phyloP scores from a whole-genome alignment of 2,797 vertebrate genomes.

The Neosilurus mollespiculum region DNA sequence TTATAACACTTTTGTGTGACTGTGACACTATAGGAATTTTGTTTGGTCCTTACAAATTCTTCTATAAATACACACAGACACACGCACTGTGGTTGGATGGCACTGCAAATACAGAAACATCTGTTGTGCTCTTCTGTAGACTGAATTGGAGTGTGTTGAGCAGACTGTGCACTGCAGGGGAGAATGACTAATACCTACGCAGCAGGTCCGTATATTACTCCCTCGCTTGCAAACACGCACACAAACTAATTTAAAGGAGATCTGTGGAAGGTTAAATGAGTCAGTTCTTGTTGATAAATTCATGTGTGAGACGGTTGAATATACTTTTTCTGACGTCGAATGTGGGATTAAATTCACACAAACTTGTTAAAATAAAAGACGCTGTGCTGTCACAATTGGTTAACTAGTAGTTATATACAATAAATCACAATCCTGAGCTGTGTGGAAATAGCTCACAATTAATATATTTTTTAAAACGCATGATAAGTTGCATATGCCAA shows the following conservation, averaged over 20 bases:
- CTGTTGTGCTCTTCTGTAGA: slow-evolving; percentile 68
- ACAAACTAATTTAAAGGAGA: slow-evolving; percentile 43
- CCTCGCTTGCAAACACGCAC: slow-evolving; percentile 43
- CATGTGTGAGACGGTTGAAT: not conserved
- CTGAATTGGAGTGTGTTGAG: slow-evolving; percentile 57
- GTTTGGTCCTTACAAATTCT: slow-evolving; percentile 45
- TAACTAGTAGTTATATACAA: not conserved
- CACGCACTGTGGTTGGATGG: slow-evolving; percentile 62
- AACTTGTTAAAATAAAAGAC: not conserved
- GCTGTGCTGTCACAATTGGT: not conserved
- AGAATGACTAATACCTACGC: slow-evolving; percentile 58
- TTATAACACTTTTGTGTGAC: not conserved
- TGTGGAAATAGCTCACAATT: not conserved
- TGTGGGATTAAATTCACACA: not conserved
- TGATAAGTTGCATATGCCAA: not conserved
- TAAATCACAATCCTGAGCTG: not conserved
- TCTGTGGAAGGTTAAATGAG: slow-evolving; percentile 16
- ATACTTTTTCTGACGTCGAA: not conserved
- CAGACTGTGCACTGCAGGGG: slow-evolving; percentile 67
- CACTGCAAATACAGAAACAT: slow-evolving; percentile 68
- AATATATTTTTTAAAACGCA: not conserved
- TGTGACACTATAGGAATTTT: not conserved
- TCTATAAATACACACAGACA: slow-evolving; percentile 61
- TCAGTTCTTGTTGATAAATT: slow-evolving; percentile 5
- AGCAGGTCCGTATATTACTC: slow-evolving; percentile 36